A percentile compares a stretch with the other conserved stretches of the same genome.
phyloP scores from a whole-genome alignment of 2,113 vertebrate species.

The Theristicus caerulescens region DNA sequence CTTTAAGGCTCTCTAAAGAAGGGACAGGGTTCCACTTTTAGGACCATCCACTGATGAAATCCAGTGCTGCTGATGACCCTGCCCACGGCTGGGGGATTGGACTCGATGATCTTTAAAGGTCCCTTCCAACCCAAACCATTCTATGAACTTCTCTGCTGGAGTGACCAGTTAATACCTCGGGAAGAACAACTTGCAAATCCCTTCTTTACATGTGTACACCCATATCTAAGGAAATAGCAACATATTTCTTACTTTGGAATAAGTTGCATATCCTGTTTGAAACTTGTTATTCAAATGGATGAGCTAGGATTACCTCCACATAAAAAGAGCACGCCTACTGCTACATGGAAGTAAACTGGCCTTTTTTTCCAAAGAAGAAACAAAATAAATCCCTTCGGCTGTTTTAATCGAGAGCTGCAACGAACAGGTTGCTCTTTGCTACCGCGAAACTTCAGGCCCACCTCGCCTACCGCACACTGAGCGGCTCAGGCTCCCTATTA shows the following conservation, averaged over 20 bases:
- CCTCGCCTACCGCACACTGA: background rate
- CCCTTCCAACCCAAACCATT: background rate
- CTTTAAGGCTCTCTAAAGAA: background rate
- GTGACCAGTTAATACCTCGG: background rate
- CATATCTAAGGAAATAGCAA: background rate
- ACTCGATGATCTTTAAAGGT: background rate
- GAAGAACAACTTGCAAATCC: background rate
- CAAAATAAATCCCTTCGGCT: background rate
- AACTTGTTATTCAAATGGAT: conserved; percentile 7
- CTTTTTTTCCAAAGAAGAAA: background rate
- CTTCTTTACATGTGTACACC: background rate
- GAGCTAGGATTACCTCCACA: background rate
- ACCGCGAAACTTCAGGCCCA: background rate
- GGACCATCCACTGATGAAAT: background rate
- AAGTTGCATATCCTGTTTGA: conserved; percentile 18
- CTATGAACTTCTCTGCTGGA: background rate
- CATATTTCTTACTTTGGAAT: background rate
- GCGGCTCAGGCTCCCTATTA: accelerated
- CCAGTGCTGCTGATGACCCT: background rate
- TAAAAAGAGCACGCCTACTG: background rate
- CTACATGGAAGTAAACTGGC: background rate
- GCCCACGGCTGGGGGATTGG: background rate
- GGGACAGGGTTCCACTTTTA: background rate
- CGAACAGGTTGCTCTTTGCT: background rate
- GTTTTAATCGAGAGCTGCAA: background rate